Evolutionary conservation across 2,888 invertebrate genomes (phyloP).

Genomic region (Choristoneura rosaceana): DNA sequence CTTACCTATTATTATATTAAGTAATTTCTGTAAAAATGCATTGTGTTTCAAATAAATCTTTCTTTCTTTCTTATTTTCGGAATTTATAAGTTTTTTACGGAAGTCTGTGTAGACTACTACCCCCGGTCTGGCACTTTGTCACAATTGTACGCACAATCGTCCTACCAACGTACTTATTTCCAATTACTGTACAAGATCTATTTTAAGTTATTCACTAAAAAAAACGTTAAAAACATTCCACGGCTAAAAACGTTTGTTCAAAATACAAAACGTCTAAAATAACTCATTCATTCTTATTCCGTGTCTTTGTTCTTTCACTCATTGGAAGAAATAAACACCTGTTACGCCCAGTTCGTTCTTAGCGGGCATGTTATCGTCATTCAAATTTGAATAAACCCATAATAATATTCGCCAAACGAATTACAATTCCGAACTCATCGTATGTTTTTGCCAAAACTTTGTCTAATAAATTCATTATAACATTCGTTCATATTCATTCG

Average conservation of each 20-base stretch:
- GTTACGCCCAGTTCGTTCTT: background rate
- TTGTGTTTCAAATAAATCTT: too few species aligned
- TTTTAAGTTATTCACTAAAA: background rate
- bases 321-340: background rate
- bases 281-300: background rate
- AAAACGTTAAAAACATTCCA: background rate
- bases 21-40: too few species aligned
- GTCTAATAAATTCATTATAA: constrained; percentile 3
- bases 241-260: background rate
- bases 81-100: too few species aligned
- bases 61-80: too few species aligned
- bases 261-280: background rate
- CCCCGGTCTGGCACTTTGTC: too few species aligned
- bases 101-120: too few species aligned
- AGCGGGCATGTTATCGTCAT: background rate
- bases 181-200: too few species aligned
- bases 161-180: too few species aligned
- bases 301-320: background rate
- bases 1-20: too few species aligned
- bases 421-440: constrained; percentile 1
- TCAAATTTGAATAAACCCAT: constrained; percentile 1
- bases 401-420: constrained; percentile 4
- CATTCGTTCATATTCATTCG: too few species aligned
- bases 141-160: too few species aligned
- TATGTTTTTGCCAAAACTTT: background rate